A percentile compares a stretch with the other conserved stretches of the same genome.
These are phyloP conservation scores for Hippolais icterina DNA, from an alignment of 2,113 vertebrate genomes.

Conservation along the genomic window DNA sequence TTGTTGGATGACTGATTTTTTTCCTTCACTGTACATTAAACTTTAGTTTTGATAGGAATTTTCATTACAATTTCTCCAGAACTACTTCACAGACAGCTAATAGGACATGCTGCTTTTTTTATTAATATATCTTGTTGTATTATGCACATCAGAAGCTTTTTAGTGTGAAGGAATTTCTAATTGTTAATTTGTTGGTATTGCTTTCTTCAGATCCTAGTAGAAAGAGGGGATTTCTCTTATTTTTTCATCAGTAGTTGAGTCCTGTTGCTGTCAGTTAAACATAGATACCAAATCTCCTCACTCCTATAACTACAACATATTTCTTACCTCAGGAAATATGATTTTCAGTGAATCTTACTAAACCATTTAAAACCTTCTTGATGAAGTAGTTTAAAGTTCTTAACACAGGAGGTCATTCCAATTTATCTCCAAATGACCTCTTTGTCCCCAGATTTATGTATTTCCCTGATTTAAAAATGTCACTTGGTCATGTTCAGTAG, in stretches of 20 bases:
- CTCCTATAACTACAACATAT: background rate
- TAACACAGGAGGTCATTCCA: background rate
- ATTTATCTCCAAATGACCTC: constrained; percentile 34
- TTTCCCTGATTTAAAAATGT: constrained; percentile 57
- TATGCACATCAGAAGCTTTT: background rate
- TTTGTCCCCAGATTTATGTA: constrained; percentile 42
- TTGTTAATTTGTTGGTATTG: background rate
- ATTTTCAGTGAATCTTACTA: background rate
- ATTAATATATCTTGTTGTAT: background rate
- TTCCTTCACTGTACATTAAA: background rate
- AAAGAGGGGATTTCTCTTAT: background rate
- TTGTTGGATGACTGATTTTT: background rate
- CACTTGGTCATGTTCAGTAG: constrained; percentile 47
- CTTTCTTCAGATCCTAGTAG: background rate
- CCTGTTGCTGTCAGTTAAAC: background rate
- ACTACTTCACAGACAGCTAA: background rate
- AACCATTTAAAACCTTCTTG: background rate
- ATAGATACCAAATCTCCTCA: background rate
- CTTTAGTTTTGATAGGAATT: background rate
- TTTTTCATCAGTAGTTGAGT: background rate
- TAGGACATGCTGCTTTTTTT: background rate
- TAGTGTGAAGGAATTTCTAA: background rate
- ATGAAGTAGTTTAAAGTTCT: constrained; percentile 32
- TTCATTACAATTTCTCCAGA: background rate
- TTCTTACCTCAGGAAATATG: background rate